These are phyloP conservation scores for Sardina pilchardus DNA, from an alignment of 2,113 vertebrate species.

Conservation along the genomic window DNA sequence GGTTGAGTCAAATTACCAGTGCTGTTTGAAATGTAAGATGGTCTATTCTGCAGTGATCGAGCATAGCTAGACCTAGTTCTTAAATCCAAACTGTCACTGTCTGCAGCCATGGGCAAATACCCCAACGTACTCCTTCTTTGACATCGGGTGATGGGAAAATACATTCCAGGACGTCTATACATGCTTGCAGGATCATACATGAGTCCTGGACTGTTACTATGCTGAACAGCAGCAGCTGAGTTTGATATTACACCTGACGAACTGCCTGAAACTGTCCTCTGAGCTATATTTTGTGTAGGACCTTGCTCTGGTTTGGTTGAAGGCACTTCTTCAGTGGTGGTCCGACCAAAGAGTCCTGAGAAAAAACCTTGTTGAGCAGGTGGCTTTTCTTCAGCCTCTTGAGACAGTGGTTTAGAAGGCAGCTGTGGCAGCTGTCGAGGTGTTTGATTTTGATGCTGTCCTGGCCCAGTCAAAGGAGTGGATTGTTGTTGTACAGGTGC, in stretches of 20 bases:
- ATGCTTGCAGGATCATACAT: slow-evolving; percentile 44
- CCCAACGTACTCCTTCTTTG: slow-evolving; percentile 41
- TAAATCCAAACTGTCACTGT: slow-evolving; percentile 68
- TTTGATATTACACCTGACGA: slow-evolving; percentile 65
- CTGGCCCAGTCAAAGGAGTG: slow-evolving; percentile 36
- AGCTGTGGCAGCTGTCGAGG: slow-evolving; percentile 36
- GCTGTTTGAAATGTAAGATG: slow-evolving; percentile 57
- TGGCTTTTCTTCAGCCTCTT: slow-evolving; percentile 41
- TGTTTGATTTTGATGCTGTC: slow-evolving; percentile 33
- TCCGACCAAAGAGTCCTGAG: slow-evolving; percentile 70
- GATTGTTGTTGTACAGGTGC: slow-evolving; percentile 22
- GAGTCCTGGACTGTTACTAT: slow-evolving; percentile 57
- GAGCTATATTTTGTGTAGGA: slow-evolving; percentile 47
- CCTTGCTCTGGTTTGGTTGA: slow-evolving; percentile 54
- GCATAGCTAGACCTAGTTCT: slow-evolving; percentile 68
- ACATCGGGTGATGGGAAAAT: slow-evolving; percentile 36
- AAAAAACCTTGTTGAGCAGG: slow-evolving; percentile 66
- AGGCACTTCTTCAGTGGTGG: slow-evolving; percentile 62
- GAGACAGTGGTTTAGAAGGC: slow-evolving; percentile 35
- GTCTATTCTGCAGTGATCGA: slow-evolving; percentile 60
- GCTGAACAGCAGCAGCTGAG: slow-evolving; percentile 65
- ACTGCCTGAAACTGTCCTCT: slow-evolving; percentile 47
- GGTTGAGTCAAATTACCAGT: slow-evolving; percentile 62
- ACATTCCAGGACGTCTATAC: slow-evolving; percentile 19
- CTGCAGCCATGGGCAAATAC: slow-evolving; percentile 49